Base-by-base conservation (phyloP, 2,888 invertebrate species). In the Pteria penguin region DNA sequence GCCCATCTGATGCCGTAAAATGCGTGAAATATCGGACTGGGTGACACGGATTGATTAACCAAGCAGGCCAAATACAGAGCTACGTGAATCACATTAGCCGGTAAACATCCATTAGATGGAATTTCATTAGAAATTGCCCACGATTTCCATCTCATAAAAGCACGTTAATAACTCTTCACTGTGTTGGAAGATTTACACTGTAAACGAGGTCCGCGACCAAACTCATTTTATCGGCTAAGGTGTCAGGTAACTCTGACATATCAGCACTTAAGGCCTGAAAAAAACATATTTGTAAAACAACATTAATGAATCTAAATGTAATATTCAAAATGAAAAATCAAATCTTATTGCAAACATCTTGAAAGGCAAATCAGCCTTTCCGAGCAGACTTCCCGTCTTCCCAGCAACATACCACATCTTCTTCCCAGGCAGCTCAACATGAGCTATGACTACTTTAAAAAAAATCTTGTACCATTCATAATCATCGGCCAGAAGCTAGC, bases 201-300 rank as follows among this genome's bases (percentile, higher is more conserved):
- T 2, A 26, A 31, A 61, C 27, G 4, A 62, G 29, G 8, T 27
- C 31, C 1, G 62, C n/a, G 18, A 29, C 31, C n/a, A 29, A 45
- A 22, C 29, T 22, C 4, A 31, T 32, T 31, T 11, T 26, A 26
- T 60, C 26, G 5, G 62, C 27, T 31, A 31, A 29, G 18, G 2
- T 2, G n/a, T 14, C 22, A 3, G 77, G 62, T 2, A 62, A 32
- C 62, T 62, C 62, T 29, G 24, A 29, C 27, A 71, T 24, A n/a
- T 68, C 57, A n/a, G 18, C 54, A 1, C 29, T 55, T 14, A 52
- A 45, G 29, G 26, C 55, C 31, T 27, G 26, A 55, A 52, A 66
- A 71, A 76, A 76, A 74, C n/a, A 74, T 33, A 68, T 67, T 52
- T 74, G 29, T n/a, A n/a, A n/a, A n/a, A n/a, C n/a, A n/a, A n/a